Conservation (phyloP, 2,888 invertebrate species). For the Rhorus exstirpatorius region DNA sequence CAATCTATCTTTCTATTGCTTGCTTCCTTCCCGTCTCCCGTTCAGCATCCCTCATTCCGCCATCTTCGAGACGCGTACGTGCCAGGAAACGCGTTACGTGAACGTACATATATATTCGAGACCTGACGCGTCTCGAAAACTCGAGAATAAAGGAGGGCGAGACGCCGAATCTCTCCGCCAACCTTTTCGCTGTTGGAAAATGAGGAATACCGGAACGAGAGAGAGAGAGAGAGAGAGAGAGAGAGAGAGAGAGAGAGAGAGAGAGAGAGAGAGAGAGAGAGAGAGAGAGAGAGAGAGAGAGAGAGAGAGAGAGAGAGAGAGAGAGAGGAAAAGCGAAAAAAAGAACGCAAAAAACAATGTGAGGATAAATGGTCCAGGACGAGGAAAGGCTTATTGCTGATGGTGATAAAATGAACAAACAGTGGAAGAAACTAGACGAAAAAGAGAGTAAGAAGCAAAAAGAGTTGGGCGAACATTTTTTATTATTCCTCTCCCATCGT, state of each 20-base stretch:
- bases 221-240: conserved; percentile 30
- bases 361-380: conserved; percentile 50
- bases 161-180: conserved; percentile 48
- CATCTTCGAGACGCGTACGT: conserved; percentile 60
- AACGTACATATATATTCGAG: conserved; percentile 35
- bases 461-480: not conserved
- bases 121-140: conserved; percentile 45
- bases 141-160: conserved; percentile 46
- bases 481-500: not conserved
- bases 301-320: too few species aligned
- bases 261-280: too few species aligned
- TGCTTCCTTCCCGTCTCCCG: conserved; percentile 53
- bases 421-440: conserved; percentile 1
- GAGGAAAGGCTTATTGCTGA: conserved; percentile 13
- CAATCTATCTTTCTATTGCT: conserved; percentile 48
- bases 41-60: conserved; percentile 29
- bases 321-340: conserved; percentile 50
- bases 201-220: conserved; percentile 12
- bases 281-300: too few species aligned
- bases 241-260: not conserved
- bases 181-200: conserved; percentile 32
- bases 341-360: conserved; percentile 66
- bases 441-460: not conserved
- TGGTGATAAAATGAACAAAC: too few species aligned
- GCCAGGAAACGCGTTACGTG: conserved; percentile 69